Percentiles rank a stretch among this genome's conserved stretches.
Evolutionary conservation across 2,888 invertebrate species (phyloP).

Genomic region (Microchrysa polita): DNA sequence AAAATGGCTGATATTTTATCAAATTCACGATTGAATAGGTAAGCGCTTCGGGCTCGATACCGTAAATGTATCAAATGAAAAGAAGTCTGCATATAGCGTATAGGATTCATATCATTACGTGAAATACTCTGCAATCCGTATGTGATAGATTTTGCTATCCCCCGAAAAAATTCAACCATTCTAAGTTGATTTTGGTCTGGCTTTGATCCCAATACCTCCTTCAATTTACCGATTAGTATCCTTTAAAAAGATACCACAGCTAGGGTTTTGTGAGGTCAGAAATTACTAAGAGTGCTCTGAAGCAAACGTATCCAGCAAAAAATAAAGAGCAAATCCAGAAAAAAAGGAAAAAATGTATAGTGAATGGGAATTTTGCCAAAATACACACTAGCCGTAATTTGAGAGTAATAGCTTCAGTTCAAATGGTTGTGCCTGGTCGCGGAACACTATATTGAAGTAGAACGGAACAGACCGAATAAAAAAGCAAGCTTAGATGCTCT

Average conservation of each 20-base stretch:
- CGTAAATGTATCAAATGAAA: no score
- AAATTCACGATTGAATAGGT: no score
- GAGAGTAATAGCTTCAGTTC: constrained; percentile 34
- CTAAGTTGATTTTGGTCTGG: constrained; percentile 18
- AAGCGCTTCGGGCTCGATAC: no score
- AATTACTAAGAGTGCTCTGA: not conserved
- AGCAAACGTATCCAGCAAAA: not conserved
- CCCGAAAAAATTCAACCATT: constrained; percentile 17
- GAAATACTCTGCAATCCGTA: not conserved
- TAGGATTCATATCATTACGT: no score
- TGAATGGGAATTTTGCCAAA: constrained; percentile 17
- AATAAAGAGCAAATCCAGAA: not conserved
- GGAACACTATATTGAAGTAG: no score
- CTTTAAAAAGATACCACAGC: no score
- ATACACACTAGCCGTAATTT: constrained; percentile 22
- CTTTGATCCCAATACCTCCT: constrained; percentile 31
- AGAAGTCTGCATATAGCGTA: no score
- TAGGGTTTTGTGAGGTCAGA: not conserved
- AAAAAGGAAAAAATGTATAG: no score
- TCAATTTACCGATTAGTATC: no score
- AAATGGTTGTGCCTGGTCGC: not conserved
- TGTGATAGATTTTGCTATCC: constrained; percentile 26
- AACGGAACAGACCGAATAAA: not conserved
- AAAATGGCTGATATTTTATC: no score
- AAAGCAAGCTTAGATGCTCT: not conserved